These are phyloP conservation scores for Zosterops pallidus DNA, from an alignment of 2,113 vertebrate genomes.

Conservation along the genomic window DNA sequence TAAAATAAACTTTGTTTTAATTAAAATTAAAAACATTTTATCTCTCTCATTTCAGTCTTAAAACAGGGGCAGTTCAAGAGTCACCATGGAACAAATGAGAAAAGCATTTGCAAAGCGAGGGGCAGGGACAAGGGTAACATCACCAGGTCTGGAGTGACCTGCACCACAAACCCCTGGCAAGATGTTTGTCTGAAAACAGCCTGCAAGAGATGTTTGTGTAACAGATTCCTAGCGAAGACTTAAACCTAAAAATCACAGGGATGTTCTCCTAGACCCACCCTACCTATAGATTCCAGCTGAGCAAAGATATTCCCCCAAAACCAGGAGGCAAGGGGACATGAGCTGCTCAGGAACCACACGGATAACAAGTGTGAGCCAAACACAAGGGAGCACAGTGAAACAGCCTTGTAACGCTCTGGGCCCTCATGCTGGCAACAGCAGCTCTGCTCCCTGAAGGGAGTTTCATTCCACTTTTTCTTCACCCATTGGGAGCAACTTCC, in stretches of 20 bases:
- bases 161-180: background rate
- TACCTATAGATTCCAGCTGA: background rate
- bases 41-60: constrained; percentile 63
- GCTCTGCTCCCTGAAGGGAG: background rate
- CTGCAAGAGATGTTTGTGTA: background rate
- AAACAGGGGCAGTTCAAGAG: constrained; percentile 51
- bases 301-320: background rate
- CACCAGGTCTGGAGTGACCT: background rate
- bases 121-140: background rate
- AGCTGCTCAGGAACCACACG: accelerated
- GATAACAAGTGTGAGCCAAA: background rate
- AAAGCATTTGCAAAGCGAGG: background rate
- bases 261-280: background rate
- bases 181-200: background rate
- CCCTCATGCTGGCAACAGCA: background rate
- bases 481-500: background rate
- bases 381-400: accelerated
- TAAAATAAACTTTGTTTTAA: constrained; percentile 67
- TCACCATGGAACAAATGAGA: constrained; percentile 6
- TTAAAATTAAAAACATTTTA: constrained; percentile 72
- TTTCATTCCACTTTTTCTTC: background rate
- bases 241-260: background rate
- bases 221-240: background rate
- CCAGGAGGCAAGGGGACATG: background rate
- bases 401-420: accelerated